Evolutionary conservation across 2,888 invertebrate species (phyloP).

Genomic region (Polia nebulosa): DNA sequence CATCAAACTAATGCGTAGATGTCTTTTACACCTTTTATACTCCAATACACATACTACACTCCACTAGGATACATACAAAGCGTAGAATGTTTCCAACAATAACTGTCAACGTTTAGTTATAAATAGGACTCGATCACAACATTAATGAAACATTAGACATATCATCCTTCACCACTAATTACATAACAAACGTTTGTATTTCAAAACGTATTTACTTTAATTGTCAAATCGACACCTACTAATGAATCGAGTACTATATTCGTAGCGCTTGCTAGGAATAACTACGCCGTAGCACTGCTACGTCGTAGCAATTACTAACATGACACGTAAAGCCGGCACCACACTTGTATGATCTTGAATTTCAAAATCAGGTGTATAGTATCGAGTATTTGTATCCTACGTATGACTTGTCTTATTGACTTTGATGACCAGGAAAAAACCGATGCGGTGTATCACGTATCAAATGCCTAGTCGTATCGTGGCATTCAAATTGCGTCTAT

Average conservation of each 20-base stretch:
- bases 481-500: no score
- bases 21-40: not conserved
- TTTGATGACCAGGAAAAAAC: no score
- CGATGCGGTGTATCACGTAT: no score
- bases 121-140: not conserved
- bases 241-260: constrained; percentile 33
- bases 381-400: no score
- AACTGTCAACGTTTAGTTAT: not conserved
- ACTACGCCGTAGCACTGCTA: constrained; percentile 55
- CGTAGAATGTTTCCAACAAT: not conserved
- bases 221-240: constrained; percentile 41
- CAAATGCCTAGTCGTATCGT: no score
- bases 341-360: no score
- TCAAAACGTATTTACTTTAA: constrained; percentile 43
- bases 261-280: constrained; percentile 54
- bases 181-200: constrained; percentile 16
- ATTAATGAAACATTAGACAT: not conserved
- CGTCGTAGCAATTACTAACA: constrained; percentile 47
- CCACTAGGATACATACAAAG: not conserved
- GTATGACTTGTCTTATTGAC: no score
- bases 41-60: not conserved
- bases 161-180: constrained; percentile 3
- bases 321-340: no score
- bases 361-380: no score
- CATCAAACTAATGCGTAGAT: not conserved